Base-by-base conservation (phyloP, 2,113 vertebrate species). In the Pterophyllum scalare region DNA sequence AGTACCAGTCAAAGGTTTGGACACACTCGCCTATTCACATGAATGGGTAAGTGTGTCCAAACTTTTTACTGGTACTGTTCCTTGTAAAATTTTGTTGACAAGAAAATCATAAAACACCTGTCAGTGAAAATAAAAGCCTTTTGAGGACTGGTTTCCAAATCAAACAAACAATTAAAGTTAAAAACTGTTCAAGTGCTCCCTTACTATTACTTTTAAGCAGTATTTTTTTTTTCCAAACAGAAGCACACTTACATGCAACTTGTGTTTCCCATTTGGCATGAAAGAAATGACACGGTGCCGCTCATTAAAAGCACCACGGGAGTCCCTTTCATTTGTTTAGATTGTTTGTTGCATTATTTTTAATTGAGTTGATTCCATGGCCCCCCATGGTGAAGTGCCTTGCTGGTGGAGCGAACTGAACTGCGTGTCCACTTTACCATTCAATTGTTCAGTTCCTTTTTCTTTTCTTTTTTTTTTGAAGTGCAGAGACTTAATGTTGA, bases 341-440 rank as follows among this genome's bases (percentile, higher is more conserved):
- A 79, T 79, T 86, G 46, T 82, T 81, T 86, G 43, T 60, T 65
- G 28, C 26, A 12, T 79, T 57, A 24, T 74, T 77, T 77, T 40
- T 49, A 78, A 81, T 80, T 43, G 43, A 80, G 20, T 17, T 59
- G 28, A 58, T 59, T 57, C 35, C 31, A 64, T 59, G 6, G 5
- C 58, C 52, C 31, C 58, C 80, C 10, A 17, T 35, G 46, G 58
- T 60, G 49, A 87, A 80, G 57, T 82, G 7, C 67, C 54, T 80
- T 17, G 22, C 60, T 52, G 31, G 33, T 65, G 7, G 13, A 20
- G 28, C 15, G 84, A 79, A 86, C 24, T 31, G 5, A 83, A 81
- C 87, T 70, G 54, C 7, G 59, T 20, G 31, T 77, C 40, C 67
- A 72, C 46, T 49, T 4, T 79, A 20, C 35, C 31, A 17, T 59